Evolutionary conservation across 2,113 vertebrate genomes (phyloP).

Genomic region (Dipodomys spectabilis): DNA sequence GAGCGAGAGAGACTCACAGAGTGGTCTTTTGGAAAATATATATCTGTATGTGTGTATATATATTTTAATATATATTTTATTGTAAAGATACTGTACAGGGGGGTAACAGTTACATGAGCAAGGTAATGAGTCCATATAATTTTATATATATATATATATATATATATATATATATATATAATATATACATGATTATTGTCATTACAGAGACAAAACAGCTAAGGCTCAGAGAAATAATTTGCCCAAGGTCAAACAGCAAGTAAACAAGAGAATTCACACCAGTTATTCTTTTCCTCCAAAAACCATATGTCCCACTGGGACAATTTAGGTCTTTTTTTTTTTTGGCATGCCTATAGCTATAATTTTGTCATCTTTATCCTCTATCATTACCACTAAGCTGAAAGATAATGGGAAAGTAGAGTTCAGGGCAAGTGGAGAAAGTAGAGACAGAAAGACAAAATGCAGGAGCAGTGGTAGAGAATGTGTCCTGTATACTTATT

Average conservation of each 20-base stretch:
- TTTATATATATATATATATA: not conserved
- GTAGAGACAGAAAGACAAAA: not conserved
- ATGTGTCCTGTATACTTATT: not conserved
- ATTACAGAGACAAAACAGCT: constrained; percentile 45
- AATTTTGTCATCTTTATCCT: constrained; percentile 24
- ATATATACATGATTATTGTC: constrained; percentile 30
- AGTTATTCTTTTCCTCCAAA: constrained; percentile 40
- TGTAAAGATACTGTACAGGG: no score
- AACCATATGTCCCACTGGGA: constrained; percentile 19
- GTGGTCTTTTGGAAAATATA: not conserved
- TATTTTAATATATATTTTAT: no score
- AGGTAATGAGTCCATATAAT: no score
- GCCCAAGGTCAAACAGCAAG: constrained; percentile 57
- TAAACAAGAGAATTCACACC: constrained; percentile 54
- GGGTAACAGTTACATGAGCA: no score
- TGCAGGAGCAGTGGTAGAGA: not conserved
- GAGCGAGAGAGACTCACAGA: no score
- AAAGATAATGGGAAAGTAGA: not conserved
- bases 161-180: no score
- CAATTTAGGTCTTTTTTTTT: constrained; percentile 18
- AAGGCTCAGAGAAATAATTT: constrained; percentile 58
- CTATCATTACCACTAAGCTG: not conserved
- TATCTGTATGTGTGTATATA: not conserved
- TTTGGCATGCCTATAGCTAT: constrained; percentile 7
- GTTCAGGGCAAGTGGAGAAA: not conserved